phyloP scores from a whole-genome alignment of 2,888 invertebrate genomes.

The Arrhopalites spinosus region DNA sequence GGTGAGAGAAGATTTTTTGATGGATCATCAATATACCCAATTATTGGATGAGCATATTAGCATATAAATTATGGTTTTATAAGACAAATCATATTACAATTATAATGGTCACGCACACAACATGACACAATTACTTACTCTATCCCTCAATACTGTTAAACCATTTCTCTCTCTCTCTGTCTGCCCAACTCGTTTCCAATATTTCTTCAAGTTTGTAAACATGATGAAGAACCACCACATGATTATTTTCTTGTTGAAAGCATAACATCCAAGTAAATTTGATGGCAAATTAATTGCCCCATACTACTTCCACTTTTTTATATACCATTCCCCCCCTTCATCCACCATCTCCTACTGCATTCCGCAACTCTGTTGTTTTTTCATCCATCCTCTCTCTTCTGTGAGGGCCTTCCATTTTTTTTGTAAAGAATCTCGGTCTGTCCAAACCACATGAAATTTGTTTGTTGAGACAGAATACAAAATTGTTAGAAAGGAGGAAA shows the following conservation, averaged over 20 bases:
- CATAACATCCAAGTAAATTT: slow-evolving; percentile 27
- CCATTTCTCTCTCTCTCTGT: not conserved
- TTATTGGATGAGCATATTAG: slow-evolving; percentile 9
- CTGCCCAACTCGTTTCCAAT: slow-evolving; percentile 24
- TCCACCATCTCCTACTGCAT: not conserved
- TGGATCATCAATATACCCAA: slow-evolving; percentile 24
- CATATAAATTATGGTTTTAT: slow-evolving; percentile 24
- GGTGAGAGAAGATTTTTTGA: slow-evolving; percentile 14
- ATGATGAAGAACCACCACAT: slow-evolving; percentile 6
- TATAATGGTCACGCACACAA: slow-evolving; percentile 32
- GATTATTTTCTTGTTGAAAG: slow-evolving; percentile 38
- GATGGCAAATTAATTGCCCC: slow-evolving; percentile 37
- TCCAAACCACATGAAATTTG: no score
- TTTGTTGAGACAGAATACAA: no score
- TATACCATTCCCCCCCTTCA: no score
- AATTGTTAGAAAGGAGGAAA: no score
- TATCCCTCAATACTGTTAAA: no score
- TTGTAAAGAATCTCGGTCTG: no score
- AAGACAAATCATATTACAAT: slow-evolving; percentile 33
- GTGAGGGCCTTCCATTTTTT: no score
- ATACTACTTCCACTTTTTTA: slow-evolving; percentile 21
- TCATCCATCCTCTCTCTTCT: not conserved
- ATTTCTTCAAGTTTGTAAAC: slow-evolving; percentile 35
- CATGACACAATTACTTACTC: slow-evolving; percentile 29
- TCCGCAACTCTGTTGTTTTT: slow-evolving; percentile 2